phyloP scores from a whole-genome alignment of 1,140 invertebrate genomes.

The Drosophila murphyi region DNA sequence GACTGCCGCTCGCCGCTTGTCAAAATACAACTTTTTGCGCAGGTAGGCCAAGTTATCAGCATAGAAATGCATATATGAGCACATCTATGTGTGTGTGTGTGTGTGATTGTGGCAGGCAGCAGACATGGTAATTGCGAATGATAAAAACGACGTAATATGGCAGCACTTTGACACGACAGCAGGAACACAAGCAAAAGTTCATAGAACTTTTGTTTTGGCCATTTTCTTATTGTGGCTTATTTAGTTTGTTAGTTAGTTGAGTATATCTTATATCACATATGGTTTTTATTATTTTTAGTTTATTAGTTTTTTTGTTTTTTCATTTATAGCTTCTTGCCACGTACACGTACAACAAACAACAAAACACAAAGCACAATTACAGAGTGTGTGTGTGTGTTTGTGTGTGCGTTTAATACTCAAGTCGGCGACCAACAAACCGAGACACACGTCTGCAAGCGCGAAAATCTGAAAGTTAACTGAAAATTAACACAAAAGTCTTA shows the following conservation, averaged over 20 bases:
- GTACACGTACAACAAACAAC: constrained; percentile 49
- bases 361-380: constrained; percentile 22
- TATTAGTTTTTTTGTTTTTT: constrained; percentile 9
- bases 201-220: constrained; percentile 25
- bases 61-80: neutral
- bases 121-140: constrained; percentile 26
- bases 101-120: constrained; percentile 8
- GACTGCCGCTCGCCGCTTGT: constrained; percentile 15
- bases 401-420: constrained; percentile 10
- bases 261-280: constrained; percentile 25
- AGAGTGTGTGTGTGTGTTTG: neutral
- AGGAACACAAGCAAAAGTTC: constrained; percentile 16
- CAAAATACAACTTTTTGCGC: constrained; percentile 43
- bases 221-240: constrained; percentile 8
- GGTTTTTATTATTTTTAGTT: constrained; percentile 24
- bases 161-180: constrained; percentile 32
- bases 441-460: constrained; percentile 80
- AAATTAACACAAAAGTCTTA: constrained; percentile 77
- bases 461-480: constrained; percentile 84
- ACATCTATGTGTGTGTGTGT: constrained; percentile 2
- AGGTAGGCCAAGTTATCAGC: constrained; percentile 32
- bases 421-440: constrained; percentile 39
- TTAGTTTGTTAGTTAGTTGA: constrained; percentile 20
- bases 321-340: constrained; percentile 51
- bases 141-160: constrained; percentile 33